Base-by-base conservation (phyloP, 2,113 vertebrate species). In the Lagopus muta region DNA sequence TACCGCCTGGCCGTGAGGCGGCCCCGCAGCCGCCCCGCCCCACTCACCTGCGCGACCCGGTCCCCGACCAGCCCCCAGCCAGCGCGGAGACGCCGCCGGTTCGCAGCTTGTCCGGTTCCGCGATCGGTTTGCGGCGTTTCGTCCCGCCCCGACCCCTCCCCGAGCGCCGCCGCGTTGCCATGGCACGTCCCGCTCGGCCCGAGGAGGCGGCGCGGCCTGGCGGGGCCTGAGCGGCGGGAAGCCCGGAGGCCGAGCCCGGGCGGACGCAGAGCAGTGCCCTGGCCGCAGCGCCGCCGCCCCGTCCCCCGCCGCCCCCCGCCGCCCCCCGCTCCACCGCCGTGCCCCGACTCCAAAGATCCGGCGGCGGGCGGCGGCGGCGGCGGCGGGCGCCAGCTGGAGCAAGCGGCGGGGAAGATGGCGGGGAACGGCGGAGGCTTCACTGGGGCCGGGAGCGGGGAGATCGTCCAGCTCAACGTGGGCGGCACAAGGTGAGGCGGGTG, bases 391-490 rank as follows among this genome's bases (percentile, higher is more conserved):
- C 22, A 43, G 81, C 82, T 54, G 52, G 73, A 82, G 48, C 50
- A 86, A 86, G 92, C 70, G 88, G 94, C 88, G 91, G 91, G 79
- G 64, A 98, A 97, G 95, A 99, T 99, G 98, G 98, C 98, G 48
- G 97, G 98, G 89, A 98, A 97, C 83, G 98, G 98, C 82, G 98
- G 96, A 96, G 91, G 88, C 86, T 65, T 97, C 30, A 94, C 97
- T 27, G 96, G 98, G 27, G 96, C 98, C 10, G 98, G 98, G 62
- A 98, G 98, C 93, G 99, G 98, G 65, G 99, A 99, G 95, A 99
- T 99, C 92, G 98, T 99, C 92, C 99, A 99, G 97, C 96, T 99
- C 28, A 99, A 99, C 94, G 99, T 99, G 86, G 99, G 99, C 32
- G 99, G 99, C 54, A 99, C 98, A 77, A 98, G 99, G 99, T 99